Conservation (phyloP, 1,140 invertebrate species). For the Platorchestia sp. region DNA sequence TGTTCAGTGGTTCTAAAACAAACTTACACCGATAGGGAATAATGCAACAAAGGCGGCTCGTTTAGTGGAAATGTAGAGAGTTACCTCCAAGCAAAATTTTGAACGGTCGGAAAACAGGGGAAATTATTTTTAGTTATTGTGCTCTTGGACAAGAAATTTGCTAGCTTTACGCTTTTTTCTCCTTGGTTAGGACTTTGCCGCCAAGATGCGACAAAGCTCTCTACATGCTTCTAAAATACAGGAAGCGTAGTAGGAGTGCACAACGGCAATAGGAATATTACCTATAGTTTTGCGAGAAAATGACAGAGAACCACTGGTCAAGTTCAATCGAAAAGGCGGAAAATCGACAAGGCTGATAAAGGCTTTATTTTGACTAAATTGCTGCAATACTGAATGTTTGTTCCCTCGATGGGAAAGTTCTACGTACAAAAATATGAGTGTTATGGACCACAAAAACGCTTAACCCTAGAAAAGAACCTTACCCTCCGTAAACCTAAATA, state of each 20-base stretch:
- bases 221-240: not conserved
- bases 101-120: too few species aligned
- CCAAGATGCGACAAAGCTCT: not conserved
- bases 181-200: not conserved
- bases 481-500: constrained; percentile 30
- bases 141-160: not conserved
- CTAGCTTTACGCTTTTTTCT: not conserved
- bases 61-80: not conserved
- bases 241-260: not conserved
- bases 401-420: not conserved
- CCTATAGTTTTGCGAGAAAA: not conserved
- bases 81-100: too few species aligned
- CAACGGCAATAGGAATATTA: not conserved
- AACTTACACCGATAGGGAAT: not conserved
- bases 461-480: constrained; percentile 21
- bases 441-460: not conserved
- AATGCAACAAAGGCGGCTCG: too few species aligned
- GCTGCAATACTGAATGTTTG: not conserved
- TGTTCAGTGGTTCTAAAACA: not conserved
- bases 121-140: not conserved
- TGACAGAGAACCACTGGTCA: not conserved
- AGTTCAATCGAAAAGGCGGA: not conserved
- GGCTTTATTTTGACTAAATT: not conserved
- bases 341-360: not conserved
- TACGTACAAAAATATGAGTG: constrained; percentile 30